Evolutionary conservation across 2,113 vertebrate genomes (phyloP), one percentile per base, ranked within the genome.

Genomic region (Corvus cornix): DNA sequence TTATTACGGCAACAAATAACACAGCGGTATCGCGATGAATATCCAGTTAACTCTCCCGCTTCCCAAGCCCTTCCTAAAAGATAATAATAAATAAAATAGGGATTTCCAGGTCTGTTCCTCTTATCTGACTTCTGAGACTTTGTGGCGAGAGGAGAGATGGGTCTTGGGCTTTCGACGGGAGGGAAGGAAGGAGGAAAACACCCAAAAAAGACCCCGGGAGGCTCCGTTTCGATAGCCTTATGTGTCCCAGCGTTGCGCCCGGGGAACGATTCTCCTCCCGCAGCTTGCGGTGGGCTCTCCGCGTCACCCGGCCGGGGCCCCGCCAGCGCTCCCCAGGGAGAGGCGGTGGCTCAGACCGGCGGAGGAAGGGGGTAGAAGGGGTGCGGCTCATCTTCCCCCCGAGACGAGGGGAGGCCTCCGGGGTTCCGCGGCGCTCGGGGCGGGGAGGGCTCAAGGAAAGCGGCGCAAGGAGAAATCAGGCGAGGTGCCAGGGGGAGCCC

Each of bases 41-140:
- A 75, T 63, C n/a, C 78, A 48, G 37, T 91, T 94, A 96, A 94
- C 93, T 68, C 62, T 48, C 91, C 87, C 74, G 2, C 44, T 78
- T 30, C 70, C 84, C 68, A 26, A 68, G 23, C 37, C 41, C 44
- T 31, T 58, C 39, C 60, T 85, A 55, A 43, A 73, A 78, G 5
- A 62, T 27, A 80, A 84, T 58, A 56, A 63, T 15, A 59, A 81
- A 84, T 35, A 59, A 60, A 79, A 84, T 46, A 26, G 58, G 28
- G 48, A 2, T 85, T 89, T 82, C 49, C 59, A 64, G 24, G 8
- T 85, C 37, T 22, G 28, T 79, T 81, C 33, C 31, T 89, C 79
- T 84, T 88, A 92, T 96, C 95, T 93, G 77, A 86, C n/a, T 88
- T 69, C 41, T 59, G 85, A 66, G 46, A 72, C 46, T 90, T 87